Base-by-base conservation (phyloP, 2,888 invertebrate species). In the Geotrupes spiniger region DNA sequence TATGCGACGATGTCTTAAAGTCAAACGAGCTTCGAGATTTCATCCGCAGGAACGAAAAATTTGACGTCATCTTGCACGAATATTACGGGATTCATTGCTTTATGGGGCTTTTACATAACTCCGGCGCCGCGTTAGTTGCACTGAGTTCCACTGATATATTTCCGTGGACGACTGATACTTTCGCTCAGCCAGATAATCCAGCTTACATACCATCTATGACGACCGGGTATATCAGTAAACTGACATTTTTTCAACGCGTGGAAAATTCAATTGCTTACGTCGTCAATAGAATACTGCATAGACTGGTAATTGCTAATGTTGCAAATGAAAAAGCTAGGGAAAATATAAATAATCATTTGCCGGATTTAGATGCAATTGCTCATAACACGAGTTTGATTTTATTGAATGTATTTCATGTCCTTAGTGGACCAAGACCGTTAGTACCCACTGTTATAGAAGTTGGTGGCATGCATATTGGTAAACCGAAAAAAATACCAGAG, bases 21-120 rank as follows among this genome's bases (percentile, higher is more conserved):
- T 74, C 75, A 2, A 62, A 66, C 16, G 70, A 70, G 1, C 49
- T 76, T 15, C 65, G 67, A 4, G 58, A 69, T 42, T 63, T 75
- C 11, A 49, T 75, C 2, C 68, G 68, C 33, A 60, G 64, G 2
- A 73, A 74, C 54, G 67, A 67, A 1, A 78, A 78, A 43, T 85
- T 80, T 59, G 86, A 88, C 64, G 66, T 87, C 0, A 74, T 85
- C 4, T 66, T 87, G 0, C 72, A 81, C 36, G 87, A 88, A 67
- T 79, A 78, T 46, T 87, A 87, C 63, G 84, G 83, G 52, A 78
- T 78, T 47, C 83, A 87, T 61, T 85, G 87, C 63, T 80, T 80
- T 65, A 68, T 85, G 52, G 82, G 80, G 1, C 66, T 87, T 21
- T 81, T 81, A 0, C 74, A 84, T 61, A 76, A 79, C 52, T 73